Conservation (phyloP, 2,888 invertebrate species). For the Saturnia japonica region DNA sequence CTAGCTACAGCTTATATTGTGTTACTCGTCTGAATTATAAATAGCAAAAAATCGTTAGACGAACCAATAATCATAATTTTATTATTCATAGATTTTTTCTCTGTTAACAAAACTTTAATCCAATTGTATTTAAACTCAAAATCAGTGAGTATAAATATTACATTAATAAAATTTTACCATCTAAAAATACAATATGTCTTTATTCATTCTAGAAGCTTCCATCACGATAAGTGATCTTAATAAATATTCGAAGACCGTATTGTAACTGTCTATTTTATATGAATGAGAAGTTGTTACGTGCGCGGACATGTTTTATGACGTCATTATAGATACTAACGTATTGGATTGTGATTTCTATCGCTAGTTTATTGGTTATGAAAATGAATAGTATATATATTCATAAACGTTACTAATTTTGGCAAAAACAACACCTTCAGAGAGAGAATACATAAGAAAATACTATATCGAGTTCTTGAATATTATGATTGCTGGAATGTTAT, state of each 20-base stretch:
- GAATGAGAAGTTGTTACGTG: constrained; percentile 6
- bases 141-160: not conserved
- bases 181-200: not conserved
- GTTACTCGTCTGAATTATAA: too few species aligned
- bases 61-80: too few species aligned
- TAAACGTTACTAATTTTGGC: too few species aligned
- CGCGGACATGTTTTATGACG: not conserved
- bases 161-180: not conserved
- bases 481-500: too few species aligned
- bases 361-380: not conserved
- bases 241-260: constrained; percentile 8
- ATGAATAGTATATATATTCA: too few species aligned
- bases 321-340: not conserved
- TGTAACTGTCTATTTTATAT: constrained; percentile 7
- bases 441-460: too few species aligned
- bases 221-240: not conserved
- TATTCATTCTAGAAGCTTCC: not conserved
- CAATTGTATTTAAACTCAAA: too few species aligned
- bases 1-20: too few species aligned
- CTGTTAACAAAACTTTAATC: too few species aligned
- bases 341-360: not conserved
- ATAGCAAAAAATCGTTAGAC: too few species aligned
- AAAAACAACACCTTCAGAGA: too few species aligned
- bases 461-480: not conserved
- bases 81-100: too few species aligned